These are phyloP conservation scores for Hydroisotoma schaefferi DNA, from an alignment of 2,888 invertebrate species.

Conservation along the genomic window DNA sequence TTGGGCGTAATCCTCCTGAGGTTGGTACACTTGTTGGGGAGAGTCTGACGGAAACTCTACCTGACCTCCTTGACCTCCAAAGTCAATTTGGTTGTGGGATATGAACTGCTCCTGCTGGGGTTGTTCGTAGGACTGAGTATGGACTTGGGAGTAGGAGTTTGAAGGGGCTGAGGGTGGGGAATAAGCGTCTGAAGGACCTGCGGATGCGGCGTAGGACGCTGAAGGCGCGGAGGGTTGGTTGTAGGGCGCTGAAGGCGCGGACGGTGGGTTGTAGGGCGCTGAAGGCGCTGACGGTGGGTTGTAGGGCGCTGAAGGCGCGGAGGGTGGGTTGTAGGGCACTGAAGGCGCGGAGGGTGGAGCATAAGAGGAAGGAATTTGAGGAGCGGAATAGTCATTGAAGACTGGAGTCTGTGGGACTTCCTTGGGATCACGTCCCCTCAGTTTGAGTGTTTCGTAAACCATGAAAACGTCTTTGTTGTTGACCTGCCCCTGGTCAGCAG, in stretches of 20 bases:
- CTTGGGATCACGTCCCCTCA: conserved; percentile 37
- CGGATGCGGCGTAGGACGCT: no score
- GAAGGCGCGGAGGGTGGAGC: conserved; percentile 18
- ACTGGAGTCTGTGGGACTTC: conserved; percentile 22
- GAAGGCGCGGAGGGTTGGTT: no score
- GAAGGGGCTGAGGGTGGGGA: conserved; percentile 14
- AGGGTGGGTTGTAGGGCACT: background rate
- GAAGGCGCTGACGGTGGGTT: no score
- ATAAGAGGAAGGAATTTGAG: conserved; percentile 28
- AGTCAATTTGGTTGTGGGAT: conserved; percentile 27
- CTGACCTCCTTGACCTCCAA: background rate
- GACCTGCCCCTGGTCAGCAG: conserved; percentile 41
- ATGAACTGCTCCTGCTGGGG: conserved; percentile 17
- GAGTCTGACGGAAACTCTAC: background rate
- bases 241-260: no score
- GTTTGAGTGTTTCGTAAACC: conserved; percentile 42
- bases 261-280: no score
- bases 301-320: conserved; percentile 24
- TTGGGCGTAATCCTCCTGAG: background rate
- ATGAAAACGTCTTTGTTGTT: conserved; percentile 43
- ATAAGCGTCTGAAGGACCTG: no score
- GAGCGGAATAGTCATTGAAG: conserved; percentile 34
- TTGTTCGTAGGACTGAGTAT: conserved; percentile 39
- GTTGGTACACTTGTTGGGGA: conserved; percentile 1
- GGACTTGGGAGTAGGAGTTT: conserved; percentile 10